Evolutionary conservation across 2,888 invertebrate species (phyloP).

Genomic region (Sesia apiformis): DNA sequence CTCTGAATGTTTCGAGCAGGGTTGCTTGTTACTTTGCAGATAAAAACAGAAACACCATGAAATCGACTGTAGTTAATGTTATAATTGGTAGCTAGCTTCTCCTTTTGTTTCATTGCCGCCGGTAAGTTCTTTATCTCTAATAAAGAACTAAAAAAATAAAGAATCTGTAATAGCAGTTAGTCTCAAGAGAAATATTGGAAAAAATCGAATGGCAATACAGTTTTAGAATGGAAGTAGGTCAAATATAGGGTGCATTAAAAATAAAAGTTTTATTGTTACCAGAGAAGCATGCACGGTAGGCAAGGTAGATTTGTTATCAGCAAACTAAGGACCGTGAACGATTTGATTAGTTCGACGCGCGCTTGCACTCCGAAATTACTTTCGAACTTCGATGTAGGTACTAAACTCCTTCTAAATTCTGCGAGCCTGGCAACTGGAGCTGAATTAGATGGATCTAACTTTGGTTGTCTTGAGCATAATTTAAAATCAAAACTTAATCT

Average conservation of each 20-base stretch:
- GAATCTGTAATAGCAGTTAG: no score
- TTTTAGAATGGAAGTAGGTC: no score
- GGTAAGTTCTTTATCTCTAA: no score
- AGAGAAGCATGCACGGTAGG: constrained; percentile 39
- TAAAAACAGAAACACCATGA: no score
- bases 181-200: no score
- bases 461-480: constrained; percentile 6
- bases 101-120: no score
- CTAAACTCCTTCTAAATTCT: constrained; percentile 31
- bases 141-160: no score
- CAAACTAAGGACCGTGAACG: constrained; percentile 62
- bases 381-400: constrained; percentile 52
- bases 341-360: constrained; percentile 70
- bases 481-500: no score
- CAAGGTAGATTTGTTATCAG: constrained; percentile 43
- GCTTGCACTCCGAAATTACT: constrained; percentile 70
- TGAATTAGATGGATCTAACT: constrained; percentile 13
- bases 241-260: constrained; percentile 5
- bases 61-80: no score
- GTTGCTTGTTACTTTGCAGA: no score
- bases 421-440: constrained; percentile 32
- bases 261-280: constrained; percentile 21
- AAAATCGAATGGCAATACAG: no score
- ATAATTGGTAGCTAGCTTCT: no score
- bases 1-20: constrained; percentile 10